Evolutionary conservation across 2,797 vertebrate genomes (phyloP).

Genomic region (Eupleurogrammus muticus): DNA sequence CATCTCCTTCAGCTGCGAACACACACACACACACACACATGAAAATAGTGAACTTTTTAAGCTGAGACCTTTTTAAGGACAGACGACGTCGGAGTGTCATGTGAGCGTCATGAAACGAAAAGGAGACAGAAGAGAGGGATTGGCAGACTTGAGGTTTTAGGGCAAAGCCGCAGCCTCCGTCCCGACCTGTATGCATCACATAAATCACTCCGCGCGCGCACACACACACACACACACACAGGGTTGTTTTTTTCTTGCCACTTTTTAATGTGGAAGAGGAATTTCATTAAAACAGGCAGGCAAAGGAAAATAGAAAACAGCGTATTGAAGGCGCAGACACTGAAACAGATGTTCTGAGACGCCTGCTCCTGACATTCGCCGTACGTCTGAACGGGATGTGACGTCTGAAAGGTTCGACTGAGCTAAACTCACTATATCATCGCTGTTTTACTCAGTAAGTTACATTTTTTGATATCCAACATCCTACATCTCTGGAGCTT

Average conservation of each 20-base stretch:
- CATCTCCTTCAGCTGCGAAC: conserved; percentile 96
- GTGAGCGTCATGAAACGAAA: conserved; percentile 49
- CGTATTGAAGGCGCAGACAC: background rate
- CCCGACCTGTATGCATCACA: conserved; percentile 32
- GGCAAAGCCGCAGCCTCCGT: conserved; percentile 56
- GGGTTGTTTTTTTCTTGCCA: too few relatives aligned
- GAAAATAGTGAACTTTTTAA: too few relatives aligned
- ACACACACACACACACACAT: conserved; percentile 37
- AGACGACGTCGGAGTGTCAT: too few relatives aligned
- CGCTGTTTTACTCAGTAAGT: background rate
- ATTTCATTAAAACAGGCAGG: too few relatives aligned
- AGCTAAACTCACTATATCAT: background rate
- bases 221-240: too few relatives aligned
- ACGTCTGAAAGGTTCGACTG: background rate
- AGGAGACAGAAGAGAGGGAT: conserved; percentile 52
- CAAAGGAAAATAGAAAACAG: too few relatives aligned
- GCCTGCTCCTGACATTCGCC: background rate
- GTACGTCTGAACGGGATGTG: background rate
- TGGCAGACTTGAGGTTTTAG: conserved; percentile 46
- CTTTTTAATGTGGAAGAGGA: too few relatives aligned
- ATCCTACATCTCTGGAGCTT: background rate
- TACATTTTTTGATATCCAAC: background rate
- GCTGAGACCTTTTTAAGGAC: too few relatives aligned
- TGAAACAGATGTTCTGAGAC: background rate
- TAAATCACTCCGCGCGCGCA: too few relatives aligned